Evolutionary conservation across 2,113 vertebrate species (phyloP).

Genomic region (Sylvilagus bachmani): DNA sequence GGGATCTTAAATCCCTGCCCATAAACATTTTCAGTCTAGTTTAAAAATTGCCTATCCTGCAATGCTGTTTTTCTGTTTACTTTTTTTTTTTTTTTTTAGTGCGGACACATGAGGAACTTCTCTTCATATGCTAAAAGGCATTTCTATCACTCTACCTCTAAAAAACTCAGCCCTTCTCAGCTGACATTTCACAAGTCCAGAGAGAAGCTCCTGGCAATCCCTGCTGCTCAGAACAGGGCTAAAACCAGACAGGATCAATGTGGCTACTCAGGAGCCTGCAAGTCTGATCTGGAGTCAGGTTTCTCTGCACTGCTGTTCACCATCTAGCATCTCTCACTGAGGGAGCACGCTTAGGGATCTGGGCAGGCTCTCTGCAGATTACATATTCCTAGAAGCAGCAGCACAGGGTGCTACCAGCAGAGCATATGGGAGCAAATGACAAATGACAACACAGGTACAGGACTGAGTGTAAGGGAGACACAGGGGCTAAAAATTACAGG

Average conservation of each 20-base stretch:
- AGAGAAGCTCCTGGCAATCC: background rate
- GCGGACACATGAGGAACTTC: background rate
- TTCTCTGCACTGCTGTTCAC: background rate
- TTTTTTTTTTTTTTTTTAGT: background rate
- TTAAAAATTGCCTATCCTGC: background rate
- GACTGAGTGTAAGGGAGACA: background rate
- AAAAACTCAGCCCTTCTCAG: background rate
- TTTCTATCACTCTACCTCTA: background rate
- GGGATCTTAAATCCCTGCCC: too few species aligned
- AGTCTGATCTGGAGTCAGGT: background rate
- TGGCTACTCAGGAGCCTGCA: background rate
- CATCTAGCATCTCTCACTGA: background rate
- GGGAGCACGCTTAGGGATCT: background rate
- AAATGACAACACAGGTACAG: background rate
- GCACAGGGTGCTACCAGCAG: background rate
- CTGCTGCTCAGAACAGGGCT: background rate
- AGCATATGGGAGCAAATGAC: background rate
- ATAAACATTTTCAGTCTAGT: background rate
- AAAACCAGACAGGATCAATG: background rate
- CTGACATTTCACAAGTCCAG: background rate
- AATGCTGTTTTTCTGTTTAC: background rate
- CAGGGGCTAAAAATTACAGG: fast-evolving
- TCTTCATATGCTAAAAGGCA: background rate
- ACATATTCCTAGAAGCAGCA: background rate
- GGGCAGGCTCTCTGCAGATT: background rate